Evolutionary conservation across 2,113 vertebrate species (phyloP), one percentile per base, ranked within the genome.

Genomic region (Mionectes macconnelli): DNA sequence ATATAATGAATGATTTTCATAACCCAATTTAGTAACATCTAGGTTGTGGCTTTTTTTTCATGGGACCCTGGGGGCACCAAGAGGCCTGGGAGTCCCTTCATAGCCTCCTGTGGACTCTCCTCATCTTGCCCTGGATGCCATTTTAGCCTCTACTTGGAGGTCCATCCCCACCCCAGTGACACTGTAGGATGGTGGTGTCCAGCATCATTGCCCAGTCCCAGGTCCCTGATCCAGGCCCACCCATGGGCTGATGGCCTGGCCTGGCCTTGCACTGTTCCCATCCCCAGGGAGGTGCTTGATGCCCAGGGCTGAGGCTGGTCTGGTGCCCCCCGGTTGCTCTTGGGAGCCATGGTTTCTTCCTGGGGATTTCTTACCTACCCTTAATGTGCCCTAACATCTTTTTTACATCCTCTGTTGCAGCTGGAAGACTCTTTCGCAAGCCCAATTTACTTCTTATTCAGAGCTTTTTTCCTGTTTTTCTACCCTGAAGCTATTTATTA

Each of bases 351-450:
- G 37, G 44, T 39, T n/a, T 4, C 6, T 7, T 4, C 1, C 1
- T 30, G 67, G 28, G 45, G 8, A 40, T 56, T 16, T 75, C 50
- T 50, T 28, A 60, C 24, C 13, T 14, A 4, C 25, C 30, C 18
- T 70, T 0, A 0, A 25, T 75, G 11, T 66, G 14, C 16, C 16
- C 56, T 60, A 30, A 37, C 13, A 40, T 23, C 0, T 15, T 49
- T 87, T 53, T 40, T 87, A 5, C 9, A 40, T 73, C 63, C 10
- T 67, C 25, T 69, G 1, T 59, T 84, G 39, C n/a, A 39, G 9
- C 37, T 77, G 53, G 21, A 87, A 68, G 27, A n/a, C 8, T 84
- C 14, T 55, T 87, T 59, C 44, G 63, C 31, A 73, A 84, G 39
- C 64, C 81, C 27, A 49, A 31, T 44, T 84, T 44, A 49, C 14